These are phyloP conservation scores for Malurus alboscapulatus DNA, from an alignment of 2,113 vertebrate species.

Conservation along the genomic window DNA sequence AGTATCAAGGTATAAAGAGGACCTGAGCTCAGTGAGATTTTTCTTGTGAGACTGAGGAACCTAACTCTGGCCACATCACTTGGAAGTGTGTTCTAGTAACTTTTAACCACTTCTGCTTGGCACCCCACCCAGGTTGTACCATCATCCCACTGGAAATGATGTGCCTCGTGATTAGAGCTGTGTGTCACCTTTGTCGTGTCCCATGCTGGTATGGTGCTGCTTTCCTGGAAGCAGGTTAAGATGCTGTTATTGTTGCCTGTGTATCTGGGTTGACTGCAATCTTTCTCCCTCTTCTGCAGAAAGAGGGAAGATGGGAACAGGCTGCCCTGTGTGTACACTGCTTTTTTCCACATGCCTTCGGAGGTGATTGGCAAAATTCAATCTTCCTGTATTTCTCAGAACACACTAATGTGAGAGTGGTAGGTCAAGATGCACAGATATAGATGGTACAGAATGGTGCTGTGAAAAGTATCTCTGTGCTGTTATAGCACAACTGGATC, in stretches of 20 bases:
- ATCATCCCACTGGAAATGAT: not conserved
- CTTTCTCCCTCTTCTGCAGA: not conserved
- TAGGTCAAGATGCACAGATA: not conserved
- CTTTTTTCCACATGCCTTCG: not conserved
- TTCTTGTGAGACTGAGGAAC: not conserved
- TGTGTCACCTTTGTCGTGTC: not conserved
- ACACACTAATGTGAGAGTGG: not conserved
- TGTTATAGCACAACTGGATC: not conserved
- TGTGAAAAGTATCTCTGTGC: not conserved
- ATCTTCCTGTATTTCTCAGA: not conserved
- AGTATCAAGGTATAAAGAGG: not conserved
- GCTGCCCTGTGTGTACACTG: not conserved
- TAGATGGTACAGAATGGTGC: not conserved
- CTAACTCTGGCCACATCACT: not conserved
- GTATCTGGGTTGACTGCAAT: not conserved
- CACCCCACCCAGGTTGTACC: not conserved
- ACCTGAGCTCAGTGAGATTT: not conserved
- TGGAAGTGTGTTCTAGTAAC: not conserved
- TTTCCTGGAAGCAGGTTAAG: not conserved
- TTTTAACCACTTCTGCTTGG: not conserved
- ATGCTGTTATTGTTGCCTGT: not conserved
- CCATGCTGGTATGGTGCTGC: not conserved
- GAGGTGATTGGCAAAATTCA: not conserved
- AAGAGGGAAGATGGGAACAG: not conserved
- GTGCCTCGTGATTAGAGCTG: not conserved